Conservation (phyloP, 2,797 vertebrate species). For the Alosa sapidissima region DNA sequence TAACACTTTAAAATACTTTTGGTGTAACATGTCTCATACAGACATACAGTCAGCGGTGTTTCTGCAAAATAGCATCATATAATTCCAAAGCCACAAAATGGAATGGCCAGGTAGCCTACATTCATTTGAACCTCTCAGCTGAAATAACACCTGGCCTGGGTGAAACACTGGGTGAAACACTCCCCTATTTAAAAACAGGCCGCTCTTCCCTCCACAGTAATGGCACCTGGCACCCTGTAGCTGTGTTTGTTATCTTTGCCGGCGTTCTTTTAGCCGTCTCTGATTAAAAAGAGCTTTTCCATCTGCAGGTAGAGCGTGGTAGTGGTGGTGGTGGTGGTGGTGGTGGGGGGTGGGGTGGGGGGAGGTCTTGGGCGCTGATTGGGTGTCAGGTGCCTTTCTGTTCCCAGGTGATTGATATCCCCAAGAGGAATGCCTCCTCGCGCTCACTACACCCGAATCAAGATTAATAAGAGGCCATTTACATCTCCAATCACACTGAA, state of each 20-base stretch:
- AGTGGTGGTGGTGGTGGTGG: not conserved
- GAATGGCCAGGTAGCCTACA: not conserved
- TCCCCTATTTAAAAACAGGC: not conserved
- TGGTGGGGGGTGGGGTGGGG: not conserved
- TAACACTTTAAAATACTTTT: not conserved
- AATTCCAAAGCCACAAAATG: not conserved
- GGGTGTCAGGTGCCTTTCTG: slow-evolving; percentile 55
- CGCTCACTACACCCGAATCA: slow-evolving; percentile 59
- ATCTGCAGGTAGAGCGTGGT: not conserved
- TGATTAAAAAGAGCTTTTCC: slow-evolving; percentile 1
- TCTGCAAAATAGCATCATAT: not conserved
- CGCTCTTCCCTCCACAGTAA: not conserved
- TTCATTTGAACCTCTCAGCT: not conserved
- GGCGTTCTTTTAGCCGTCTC: not conserved
- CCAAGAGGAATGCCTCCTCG: slow-evolving; percentile 60
- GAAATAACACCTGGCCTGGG: not conserved
- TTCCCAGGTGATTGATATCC: slow-evolving; percentile 65
- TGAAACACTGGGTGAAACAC: not conserved
- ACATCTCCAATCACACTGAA: slow-evolving; percentile 62
- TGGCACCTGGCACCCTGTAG: not conserved
- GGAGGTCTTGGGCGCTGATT: slow-evolving; percentile 33
- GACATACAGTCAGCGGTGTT: not conserved
- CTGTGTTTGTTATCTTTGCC: not conserved
- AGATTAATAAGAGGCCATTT: slow-evolving; percentile 72
- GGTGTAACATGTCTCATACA: not conserved